phyloP scores from a whole-genome alignment of 1,140 invertebrate genomes.

The Cydia amplana region DNA sequence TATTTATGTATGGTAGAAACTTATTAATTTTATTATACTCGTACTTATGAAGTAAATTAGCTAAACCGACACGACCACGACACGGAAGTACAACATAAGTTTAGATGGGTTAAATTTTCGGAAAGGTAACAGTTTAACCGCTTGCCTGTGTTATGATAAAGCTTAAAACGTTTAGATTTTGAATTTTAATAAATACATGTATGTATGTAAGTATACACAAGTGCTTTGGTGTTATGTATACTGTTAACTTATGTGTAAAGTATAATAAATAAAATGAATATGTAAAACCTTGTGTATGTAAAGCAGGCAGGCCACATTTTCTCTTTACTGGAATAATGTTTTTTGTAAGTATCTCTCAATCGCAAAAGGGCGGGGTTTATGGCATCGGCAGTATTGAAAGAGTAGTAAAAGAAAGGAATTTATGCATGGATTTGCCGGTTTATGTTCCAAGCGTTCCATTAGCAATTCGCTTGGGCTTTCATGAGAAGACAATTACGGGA shows the following conservation, averaged over 20 bases:
- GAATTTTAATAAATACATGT: too few species aligned
- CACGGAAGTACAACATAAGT: too few species aligned
- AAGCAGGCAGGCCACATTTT: constrained; percentile 43
- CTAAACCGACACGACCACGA: too few species aligned
- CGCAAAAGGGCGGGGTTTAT: constrained; percentile 4
- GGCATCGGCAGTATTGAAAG: constrained; percentile 13
- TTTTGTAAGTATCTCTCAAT: background rate
- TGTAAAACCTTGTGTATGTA: background rate
- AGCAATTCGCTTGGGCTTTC: background rate
- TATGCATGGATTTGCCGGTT: constrained; percentile 10
- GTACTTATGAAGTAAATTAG: too few species aligned
- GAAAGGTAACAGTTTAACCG: too few species aligned
- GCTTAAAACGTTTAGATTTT: too few species aligned
- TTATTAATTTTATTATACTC: background rate
- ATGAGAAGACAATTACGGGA: background rate
- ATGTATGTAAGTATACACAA: too few species aligned
- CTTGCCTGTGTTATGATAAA: constrained; percentile 3
- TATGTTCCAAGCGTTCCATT: background rate
- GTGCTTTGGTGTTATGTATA: too few species aligned
- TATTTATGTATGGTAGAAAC: too few species aligned
- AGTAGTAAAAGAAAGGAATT: background rate
- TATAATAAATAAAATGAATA: too few species aligned
- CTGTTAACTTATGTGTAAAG: too few species aligned
- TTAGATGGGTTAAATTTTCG: too few species aligned
- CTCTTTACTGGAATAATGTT: constrained; percentile 34